Percentiles rank a stretch among this genome's conserved stretches.
phyloP scores from a whole-genome alignment of 2,797 vertebrate genomes.

The Manis pentadactyla region DNA sequence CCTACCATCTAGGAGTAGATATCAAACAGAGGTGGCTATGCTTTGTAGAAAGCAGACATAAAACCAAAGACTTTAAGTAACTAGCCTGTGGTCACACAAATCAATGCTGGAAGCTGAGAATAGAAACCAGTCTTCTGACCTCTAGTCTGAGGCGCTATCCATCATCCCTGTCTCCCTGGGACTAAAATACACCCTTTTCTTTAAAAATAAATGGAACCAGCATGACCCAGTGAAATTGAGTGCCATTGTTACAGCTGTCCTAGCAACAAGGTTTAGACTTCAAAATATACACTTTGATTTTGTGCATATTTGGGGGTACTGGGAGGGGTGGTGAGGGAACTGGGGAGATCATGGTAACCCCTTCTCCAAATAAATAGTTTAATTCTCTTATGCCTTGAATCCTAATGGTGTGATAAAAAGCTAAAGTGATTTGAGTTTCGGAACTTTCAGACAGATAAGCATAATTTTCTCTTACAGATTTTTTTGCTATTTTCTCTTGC shows the following conservation, averaged over 20 bases:
- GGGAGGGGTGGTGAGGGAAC: background rate
- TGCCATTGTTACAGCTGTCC: conserved; percentile 23
- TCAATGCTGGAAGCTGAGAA: conserved; percentile 70
- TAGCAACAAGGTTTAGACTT: conserved; percentile 46
- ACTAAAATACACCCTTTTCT: conserved; percentile 41
- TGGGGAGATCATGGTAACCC: background rate
- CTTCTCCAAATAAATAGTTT: background rate
- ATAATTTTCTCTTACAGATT: background rate
- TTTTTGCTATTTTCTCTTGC: background rate
- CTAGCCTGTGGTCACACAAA: conserved; percentile 1
- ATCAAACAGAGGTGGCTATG: background rate
- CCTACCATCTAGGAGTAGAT: background rate
- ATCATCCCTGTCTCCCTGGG: conserved; percentile 30
- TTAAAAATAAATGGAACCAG: conserved; percentile 40
- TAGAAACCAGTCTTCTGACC: conserved; percentile 62
- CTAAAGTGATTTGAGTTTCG: background rate
- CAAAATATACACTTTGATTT: conserved; percentile 40
- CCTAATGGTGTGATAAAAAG: background rate
- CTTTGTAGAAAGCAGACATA: background rate
- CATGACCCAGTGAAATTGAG: background rate
- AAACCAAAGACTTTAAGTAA: conserved; percentile 56
- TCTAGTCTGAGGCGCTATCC: conserved; percentile 22
- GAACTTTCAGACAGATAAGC: background rate
- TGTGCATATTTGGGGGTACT: background rate
- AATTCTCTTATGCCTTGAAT: background rate